Base-by-base conservation (phyloP, 2,113 vertebrate genomes). In the Girardinichthys multiradiatus region DNA sequence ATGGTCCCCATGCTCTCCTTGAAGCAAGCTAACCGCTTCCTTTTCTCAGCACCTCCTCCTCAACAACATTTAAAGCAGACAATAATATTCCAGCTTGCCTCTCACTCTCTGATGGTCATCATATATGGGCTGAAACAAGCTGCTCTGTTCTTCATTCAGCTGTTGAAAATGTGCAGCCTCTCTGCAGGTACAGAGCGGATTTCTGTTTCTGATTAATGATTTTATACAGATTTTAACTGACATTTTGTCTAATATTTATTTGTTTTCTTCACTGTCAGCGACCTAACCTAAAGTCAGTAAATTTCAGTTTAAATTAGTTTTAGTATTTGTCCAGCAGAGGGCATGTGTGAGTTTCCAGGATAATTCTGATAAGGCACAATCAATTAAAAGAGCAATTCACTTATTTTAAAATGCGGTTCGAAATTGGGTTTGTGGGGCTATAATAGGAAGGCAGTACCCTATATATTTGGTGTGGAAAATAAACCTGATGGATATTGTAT, bases 21-120 rank as follows among this genome's bases (percentile, higher is more conserved):
- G 30, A 68, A 37, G 9, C n/a, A n/a, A n/a, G n/a, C n/a, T 29
- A 66, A 66, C 64, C 64, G 51, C 64, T 66, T 66, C 64, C 64
- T 66, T 21, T 66, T 30, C 42, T 51, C 17, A 30, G 28, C 19
- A 66, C 27, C 26, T 65, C 39, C 64, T 30, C 42, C 4, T 4
- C 64, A 30, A 3, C 19, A 51, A 28, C 42, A 13, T 24, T 66
- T 45, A 28, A 39, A 37, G 37, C 63, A 29, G 33, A 68, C n/a
- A 0, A 0, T 30, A 19, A 48, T 28, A 42, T 29, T 48, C 42
- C 39, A 66, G 64, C 28, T 28, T 2, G 42, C 30, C 39, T 29
- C 10, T 48, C 28, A 21, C 28, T 51, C 27, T 51, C 28, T 66
- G 42, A 48, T 66, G 37, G 39, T 57, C 48, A 68, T 14, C 29